These are phyloP conservation scores for Petrolisthes manimaculis DNA, from an alignment of 2,888 invertebrate species.

Conservation along the genomic window DNA sequence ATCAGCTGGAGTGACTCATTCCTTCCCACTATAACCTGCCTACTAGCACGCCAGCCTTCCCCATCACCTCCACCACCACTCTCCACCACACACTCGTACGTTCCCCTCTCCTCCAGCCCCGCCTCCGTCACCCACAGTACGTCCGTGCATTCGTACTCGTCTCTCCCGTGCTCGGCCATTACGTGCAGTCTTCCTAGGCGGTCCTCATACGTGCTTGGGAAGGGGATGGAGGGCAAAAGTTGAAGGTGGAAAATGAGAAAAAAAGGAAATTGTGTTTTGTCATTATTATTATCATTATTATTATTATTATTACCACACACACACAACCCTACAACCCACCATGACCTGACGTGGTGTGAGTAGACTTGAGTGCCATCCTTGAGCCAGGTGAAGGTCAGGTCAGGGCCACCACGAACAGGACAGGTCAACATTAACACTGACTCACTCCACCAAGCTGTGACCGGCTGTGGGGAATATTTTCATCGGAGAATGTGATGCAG, in stretches of 20 bases:
- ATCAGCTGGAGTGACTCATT: background rate
- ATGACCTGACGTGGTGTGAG: background rate
- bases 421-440: background rate
- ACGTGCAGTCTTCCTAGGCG: background rate
- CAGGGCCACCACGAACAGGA: background rate
- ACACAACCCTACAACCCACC: background rate
- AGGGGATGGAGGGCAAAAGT: background rate
- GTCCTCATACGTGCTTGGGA: background rate
- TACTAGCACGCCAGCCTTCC: background rate
- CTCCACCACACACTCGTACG: slow-evolving; percentile 4
- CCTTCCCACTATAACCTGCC: background rate
- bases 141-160: slow-evolving; percentile 1
- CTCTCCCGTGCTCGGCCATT: background rate
- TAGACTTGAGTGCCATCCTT: background rate
- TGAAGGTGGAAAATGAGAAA: background rate
- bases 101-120: background rate
- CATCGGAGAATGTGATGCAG: too few species aligned
- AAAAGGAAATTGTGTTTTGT: background rate
- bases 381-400: slow-evolving; percentile 15
- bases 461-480: background rate
- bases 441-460: background rate
- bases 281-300: too few species aligned
- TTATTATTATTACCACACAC: background rate
- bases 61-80: background rate
- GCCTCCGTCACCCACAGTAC: background rate